Conservation (phyloP, 2,797 vertebrate genomes). For the Adelosebastes latens region DNA sequence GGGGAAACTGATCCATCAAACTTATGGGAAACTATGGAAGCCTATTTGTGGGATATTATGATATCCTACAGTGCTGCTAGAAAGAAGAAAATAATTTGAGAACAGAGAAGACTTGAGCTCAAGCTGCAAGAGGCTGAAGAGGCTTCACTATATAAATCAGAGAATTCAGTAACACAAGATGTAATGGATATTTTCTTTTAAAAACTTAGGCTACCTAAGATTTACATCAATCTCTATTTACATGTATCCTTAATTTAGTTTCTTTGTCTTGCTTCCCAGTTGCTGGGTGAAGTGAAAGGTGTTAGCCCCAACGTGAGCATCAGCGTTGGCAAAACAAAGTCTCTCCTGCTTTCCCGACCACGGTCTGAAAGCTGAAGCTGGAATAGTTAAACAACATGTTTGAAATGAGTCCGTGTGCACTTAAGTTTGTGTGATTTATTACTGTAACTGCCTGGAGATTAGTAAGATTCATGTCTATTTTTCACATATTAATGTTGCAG, state of each 20-base stretch:
- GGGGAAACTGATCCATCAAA: no score
- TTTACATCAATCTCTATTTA: no score
- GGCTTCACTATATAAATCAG: no score
- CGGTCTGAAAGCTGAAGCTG: neutral
- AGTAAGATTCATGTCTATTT: neutral
- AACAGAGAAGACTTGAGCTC: no score
- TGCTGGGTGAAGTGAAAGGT: neutral
- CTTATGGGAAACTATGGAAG: no score
- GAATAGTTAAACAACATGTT: neutral
- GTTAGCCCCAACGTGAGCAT: neutral
- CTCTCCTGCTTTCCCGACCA: neutral
- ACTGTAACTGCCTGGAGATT: neutral
- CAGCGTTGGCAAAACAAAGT: neutral
- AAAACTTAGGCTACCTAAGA: no score
- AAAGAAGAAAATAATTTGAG: no score
- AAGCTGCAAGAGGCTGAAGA: no score
- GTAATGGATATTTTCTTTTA: no score
- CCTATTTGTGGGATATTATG: no score
- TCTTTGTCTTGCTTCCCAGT: neutral
- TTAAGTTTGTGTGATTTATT: neutral
- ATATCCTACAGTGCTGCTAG: no score
- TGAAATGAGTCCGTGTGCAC: neutral
- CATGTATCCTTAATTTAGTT: neutral
- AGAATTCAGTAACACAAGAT: no score
- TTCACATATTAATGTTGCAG: neutral